Percentiles rank a stretch among this genome's conserved stretches.
phyloP scores from a whole-genome alignment of 2,113 vertebrate genomes.

The Bubo bubo region DNA sequence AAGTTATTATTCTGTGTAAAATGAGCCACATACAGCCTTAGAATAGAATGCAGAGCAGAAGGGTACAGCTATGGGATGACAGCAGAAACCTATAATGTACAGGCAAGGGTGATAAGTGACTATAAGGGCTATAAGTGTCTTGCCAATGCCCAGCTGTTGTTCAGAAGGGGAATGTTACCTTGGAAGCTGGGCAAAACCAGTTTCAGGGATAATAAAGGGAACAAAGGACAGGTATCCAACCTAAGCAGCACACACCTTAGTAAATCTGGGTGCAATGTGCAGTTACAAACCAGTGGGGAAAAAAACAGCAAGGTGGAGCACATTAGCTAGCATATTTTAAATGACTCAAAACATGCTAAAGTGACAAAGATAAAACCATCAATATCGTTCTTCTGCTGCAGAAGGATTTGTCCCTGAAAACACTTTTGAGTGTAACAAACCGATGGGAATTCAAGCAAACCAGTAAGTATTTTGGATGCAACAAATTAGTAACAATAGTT shows the following conservation, averaged over 20 bases:
- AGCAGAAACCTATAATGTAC: not conserved
- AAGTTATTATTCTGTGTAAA: not conserved
- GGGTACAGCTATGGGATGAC: not conserved
- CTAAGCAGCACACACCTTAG: not conserved
- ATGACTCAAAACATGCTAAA: accelerated
- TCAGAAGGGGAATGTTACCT: not conserved
- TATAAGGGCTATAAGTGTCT: not conserved
- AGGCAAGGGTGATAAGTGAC: not conserved
- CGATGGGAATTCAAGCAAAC: not conserved
- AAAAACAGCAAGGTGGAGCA: not conserved
- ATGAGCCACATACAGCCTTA: not conserved
- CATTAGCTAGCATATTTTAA: not conserved
- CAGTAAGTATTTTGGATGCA: not conserved
- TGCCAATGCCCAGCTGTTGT: not conserved
- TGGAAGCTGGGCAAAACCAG: not conserved
- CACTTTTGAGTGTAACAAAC: not conserved
- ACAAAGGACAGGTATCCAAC: not conserved
- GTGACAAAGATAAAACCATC: not conserved
- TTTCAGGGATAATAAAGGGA: not conserved
- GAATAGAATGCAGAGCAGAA: not conserved
- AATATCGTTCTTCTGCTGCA: not conserved
- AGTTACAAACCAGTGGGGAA: not conserved
- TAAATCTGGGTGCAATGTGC: not conserved
- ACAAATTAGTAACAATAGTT: not conserved
- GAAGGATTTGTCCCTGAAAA: not conserved